Conservation (phyloP, 2,113 vertebrate genomes). For the Thomomys bottae region DNA sequence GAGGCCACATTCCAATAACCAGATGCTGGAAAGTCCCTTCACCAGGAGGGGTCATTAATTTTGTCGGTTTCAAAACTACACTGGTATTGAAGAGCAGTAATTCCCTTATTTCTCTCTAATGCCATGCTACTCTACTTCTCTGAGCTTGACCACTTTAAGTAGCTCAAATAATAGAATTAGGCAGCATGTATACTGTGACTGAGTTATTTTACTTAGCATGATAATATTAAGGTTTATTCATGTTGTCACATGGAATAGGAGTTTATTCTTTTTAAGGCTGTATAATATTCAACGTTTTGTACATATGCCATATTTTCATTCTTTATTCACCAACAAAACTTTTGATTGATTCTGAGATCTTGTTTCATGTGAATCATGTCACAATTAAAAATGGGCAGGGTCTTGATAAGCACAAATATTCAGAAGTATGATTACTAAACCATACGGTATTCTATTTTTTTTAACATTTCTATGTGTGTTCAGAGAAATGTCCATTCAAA, state of each 20-base stretch:
- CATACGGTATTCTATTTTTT: neutral
- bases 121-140: neutral
- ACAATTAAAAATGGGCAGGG: neutral
- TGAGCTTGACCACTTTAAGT: neutral
- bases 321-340: neutral
- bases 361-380: neutral
- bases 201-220: neutral
- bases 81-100: neutral
- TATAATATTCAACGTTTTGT: neutral
- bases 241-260: neutral
- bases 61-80: too few relatives aligned
- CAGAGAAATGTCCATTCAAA: too few relatives aligned
- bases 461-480: too few relatives aligned
- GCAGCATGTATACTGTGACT: too few relatives aligned
- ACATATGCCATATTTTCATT: neutral
- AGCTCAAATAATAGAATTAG: too few relatives aligned
- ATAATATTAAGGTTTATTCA: neutral
- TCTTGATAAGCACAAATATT: neutral
- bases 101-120: neutral
- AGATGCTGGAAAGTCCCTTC: too few relatives aligned
- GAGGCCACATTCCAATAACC: too few relatives aligned
- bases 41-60: too few relatives aligned
- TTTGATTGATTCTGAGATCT: neutral
- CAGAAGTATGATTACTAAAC: neutral
- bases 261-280: neutral